These are phyloP conservation scores for Sclerurus mexicanus DNA, from an alignment of 2,113 vertebrate species.

Conservation along the genomic window DNA sequence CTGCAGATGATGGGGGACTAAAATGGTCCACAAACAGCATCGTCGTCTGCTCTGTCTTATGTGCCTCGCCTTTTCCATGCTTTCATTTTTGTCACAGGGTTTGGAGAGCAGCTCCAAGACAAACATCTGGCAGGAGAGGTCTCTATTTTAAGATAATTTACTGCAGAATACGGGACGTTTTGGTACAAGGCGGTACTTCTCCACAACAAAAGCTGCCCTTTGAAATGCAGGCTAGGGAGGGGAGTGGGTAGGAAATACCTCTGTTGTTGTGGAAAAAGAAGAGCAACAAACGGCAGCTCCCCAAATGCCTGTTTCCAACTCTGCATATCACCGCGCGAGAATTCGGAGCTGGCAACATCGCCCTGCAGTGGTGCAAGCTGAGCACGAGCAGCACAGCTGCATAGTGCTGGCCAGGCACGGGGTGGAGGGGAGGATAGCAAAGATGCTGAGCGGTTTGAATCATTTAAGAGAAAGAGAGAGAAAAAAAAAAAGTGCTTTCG, in stretches of 20 bases:
- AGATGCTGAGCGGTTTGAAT: not conserved
- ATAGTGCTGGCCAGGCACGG: rapidly evolving
- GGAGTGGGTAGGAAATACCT: not conserved
- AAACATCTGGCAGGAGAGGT: not conserved
- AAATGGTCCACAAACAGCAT: rapidly evolving
- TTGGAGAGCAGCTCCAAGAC: not conserved
- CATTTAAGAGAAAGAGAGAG: not conserved
- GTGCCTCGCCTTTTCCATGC: not conserved
- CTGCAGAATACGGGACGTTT: not conserved
- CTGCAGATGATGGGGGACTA: rapidly evolving
- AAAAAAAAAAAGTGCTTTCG: not conserved
- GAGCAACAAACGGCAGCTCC: not conserved
- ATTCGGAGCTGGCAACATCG: not conserved
- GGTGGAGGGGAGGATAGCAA: rapidly evolving
- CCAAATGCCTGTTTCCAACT: not conserved
- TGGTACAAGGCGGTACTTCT: not conserved
- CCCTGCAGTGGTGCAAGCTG: rapidly evolving
- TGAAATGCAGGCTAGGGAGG: not conserved
- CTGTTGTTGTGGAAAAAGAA: not conserved
- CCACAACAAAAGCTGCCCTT: not conserved
- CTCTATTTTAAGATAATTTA: slow-evolving; percentile 38
- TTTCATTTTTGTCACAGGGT: not conserved
- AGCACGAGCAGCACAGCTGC: not conserved
- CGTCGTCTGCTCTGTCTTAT: not conserved
- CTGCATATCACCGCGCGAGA: rapidly evolving